Evolutionary conservation across 2,113 vertebrate genomes (phyloP).

Genomic region (Callospermophilus lateralis): DNA sequence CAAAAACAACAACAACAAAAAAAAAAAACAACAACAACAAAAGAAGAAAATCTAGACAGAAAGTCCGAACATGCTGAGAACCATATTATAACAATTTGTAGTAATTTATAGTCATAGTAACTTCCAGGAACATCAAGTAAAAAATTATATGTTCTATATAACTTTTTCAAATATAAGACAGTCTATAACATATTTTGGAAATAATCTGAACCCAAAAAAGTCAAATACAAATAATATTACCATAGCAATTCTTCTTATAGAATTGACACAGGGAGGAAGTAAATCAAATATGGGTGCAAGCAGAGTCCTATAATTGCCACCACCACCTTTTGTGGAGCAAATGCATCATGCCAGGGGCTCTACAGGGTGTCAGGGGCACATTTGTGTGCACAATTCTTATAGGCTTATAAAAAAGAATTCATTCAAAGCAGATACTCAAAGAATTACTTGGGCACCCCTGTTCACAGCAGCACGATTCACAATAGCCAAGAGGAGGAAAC

Average conservation of each 20-base stretch:
- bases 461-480: background rate
- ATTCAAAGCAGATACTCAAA: background rate
- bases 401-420: background rate
- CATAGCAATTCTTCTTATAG: too few species aligned
- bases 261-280: too few species aligned
- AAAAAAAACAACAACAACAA: background rate
- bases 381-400: background rate
- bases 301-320: too few species aligned
- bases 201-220: background rate
- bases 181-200: background rate
- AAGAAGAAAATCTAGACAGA: background rate
- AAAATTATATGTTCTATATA: background rate
- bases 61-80: background rate
- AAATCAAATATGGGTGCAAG: fast-evolving
- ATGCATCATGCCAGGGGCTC: background rate
- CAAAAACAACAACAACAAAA: background rate
- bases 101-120: background rate
- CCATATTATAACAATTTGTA: background rate
- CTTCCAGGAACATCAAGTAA: conserved; percentile 2
- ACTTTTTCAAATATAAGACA: background rate
- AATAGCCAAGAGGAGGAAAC: background rate
- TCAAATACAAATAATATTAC: conserved; percentile 14
- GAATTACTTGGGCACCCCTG: background rate
- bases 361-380: too few species aligned
- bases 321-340: fast-evolving